Percentiles rank a stretch among this genome's conserved stretches.
These are phyloP conservation scores for Chloromyia formosa DNA, from an alignment of 2,888 invertebrate genomes.

Conservation along the genomic window DNA sequence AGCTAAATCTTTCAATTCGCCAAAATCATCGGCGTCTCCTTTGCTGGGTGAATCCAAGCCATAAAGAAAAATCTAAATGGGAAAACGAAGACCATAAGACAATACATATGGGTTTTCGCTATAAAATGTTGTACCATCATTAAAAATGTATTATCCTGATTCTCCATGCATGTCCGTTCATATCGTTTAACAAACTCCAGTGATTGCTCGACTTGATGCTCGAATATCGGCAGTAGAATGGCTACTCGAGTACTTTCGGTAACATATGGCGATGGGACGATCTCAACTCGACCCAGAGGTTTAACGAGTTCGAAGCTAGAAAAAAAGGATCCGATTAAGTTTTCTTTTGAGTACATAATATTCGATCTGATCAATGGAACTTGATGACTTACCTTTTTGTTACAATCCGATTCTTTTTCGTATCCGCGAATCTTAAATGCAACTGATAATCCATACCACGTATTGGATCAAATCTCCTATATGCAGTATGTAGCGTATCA, in stretches of 20 bases:
- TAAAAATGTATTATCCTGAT: conserved; percentile 81
- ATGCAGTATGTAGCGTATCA: conserved; percentile 73
- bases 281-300: conserved; percentile 85
- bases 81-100: too few species aligned
- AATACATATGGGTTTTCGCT: too few species aligned
- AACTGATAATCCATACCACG: conserved; percentile 87
- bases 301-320: conserved; percentile 82
- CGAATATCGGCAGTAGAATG: conserved; percentile 76
- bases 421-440: conserved; percentile 72
- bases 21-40: conserved; percentile 70
- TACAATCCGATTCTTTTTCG: conserved; percentile 63
- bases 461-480: conserved; percentile 80
- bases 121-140: conserved; percentile 76
- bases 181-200: conserved; percentile 77
- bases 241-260: conserved; percentile 89
- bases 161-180: conserved; percentile 75
- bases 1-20: conserved; percentile 71
- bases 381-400: conserved; percentile 65
- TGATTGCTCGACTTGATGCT: conserved; percentile 67
- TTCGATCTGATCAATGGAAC: neutral
- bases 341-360: too few species aligned
- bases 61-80: conserved; percentile 71
- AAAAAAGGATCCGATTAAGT: neutral
- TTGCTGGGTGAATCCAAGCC: conserved; percentile 71
- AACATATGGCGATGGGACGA: conserved; percentile 93